Evolutionary conservation across 2,888 invertebrate genomes (phyloP).

Genomic region (Xestia xanthographa): DNA sequence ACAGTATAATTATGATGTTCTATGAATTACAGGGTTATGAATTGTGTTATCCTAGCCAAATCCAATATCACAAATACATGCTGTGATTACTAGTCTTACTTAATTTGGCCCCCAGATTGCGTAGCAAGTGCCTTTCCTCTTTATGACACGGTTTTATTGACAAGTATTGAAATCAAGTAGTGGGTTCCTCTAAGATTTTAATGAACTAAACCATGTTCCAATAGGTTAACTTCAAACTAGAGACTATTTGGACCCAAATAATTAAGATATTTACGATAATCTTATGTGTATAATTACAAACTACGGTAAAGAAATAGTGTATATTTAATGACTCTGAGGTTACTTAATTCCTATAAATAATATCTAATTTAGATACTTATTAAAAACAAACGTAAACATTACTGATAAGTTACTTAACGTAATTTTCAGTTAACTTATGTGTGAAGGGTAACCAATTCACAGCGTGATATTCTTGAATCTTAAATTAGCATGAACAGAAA

Average conservation of each 20-base stretch:
- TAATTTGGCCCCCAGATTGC: too few relatives aligned
- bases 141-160: too few relatives aligned
- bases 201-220: background rate
- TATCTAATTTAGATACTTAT: background rate
- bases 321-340: background rate
- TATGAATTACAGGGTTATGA: too few relatives aligned
- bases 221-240: too few relatives aligned
- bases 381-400: background rate
- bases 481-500: slow-evolving; percentile 18
- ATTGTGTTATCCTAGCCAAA: too few relatives aligned
- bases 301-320: background rate
- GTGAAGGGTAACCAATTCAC: slow-evolving; percentile 27
- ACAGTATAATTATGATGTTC: too few relatives aligned
- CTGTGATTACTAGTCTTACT: too few relatives aligned
- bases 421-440: slow-evolving; percentile 26
- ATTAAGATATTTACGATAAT: background rate
- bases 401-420: background rate
- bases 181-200: background rate
- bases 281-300: background rate
- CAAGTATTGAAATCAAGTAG: too few relatives aligned
- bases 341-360: background rate
- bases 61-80: too few relatives aligned
- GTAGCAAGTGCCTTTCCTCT: too few relatives aligned
- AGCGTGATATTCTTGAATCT: slow-evolving; percentile 36
- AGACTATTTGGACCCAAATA: background rate